These are phyloP conservation scores for Drosophila pseudoananassae DNA, from an alignment of 1,140 invertebrate genomes.

Conservation along the genomic window DNA sequence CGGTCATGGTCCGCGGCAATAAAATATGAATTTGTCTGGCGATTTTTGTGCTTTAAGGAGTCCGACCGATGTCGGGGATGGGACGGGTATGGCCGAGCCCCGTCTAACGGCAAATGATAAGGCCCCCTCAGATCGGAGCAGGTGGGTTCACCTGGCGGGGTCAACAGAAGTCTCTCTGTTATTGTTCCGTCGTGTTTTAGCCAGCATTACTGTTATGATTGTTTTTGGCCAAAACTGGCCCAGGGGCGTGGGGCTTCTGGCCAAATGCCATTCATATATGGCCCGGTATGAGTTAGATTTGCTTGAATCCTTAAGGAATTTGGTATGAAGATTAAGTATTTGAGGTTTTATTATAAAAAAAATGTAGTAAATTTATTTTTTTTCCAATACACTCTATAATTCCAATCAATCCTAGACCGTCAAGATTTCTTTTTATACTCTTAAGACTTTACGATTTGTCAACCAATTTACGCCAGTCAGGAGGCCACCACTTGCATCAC, in stretches of 20 bases:
- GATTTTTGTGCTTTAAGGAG: slow-evolving; percentile 51
- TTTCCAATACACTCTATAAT: not conserved
- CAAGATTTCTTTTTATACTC: not conserved
- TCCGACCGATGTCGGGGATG: slow-evolving; percentile 14
- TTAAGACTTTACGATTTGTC: slow-evolving; percentile 30
- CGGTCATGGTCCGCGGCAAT: slow-evolving; percentile 67
- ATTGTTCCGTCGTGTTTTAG: slow-evolving; percentile 42
- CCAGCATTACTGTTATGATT: slow-evolving; percentile 31
- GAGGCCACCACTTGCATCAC: slow-evolving; percentile 5
- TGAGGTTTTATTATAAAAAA: not conserved
- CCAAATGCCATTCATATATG: slow-evolving; percentile 14
- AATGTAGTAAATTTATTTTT: too few species aligned
- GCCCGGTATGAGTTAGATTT: slow-evolving; percentile 24
- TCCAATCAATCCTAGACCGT: slow-evolving; percentile 2
- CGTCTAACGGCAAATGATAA: slow-evolving; percentile 67
- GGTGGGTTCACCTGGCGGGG: slow-evolving; percentile 63
- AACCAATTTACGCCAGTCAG: slow-evolving; percentile 35
- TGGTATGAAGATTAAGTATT: not conserved
- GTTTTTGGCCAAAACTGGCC: slow-evolving; percentile 10
- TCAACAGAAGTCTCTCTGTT: slow-evolving; percentile 56
- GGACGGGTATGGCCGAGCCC: slow-evolving; percentile 14
- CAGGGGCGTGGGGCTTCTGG: not conserved
- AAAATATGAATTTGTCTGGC: slow-evolving; percentile 79
- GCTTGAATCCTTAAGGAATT: slow-evolving; percentile 19
- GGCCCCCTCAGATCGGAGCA: slow-evolving; percentile 36